Evolutionary conservation across 2,888 invertebrate species (phyloP).

Genomic region (Epsilonema sp.): DNA sequence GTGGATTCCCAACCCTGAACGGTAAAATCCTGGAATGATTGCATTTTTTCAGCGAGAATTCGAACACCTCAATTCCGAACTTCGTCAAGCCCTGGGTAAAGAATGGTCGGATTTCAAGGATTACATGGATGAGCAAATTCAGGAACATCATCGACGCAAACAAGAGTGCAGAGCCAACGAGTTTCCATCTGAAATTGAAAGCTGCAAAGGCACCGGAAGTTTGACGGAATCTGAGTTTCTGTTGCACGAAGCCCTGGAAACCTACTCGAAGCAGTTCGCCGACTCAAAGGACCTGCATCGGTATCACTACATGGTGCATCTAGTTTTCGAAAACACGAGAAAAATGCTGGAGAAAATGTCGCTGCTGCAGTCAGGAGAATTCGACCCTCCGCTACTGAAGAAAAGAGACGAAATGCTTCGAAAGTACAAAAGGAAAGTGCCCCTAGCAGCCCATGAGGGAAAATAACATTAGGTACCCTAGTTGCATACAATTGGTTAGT

Average conservation of each 20-base stretch:
- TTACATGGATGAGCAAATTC: neutral
- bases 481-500: too few species aligned
- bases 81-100: neutral
- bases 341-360: constrained; percentile 2
- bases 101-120: neutral
- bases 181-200: too few species aligned
- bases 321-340: constrained; percentile 6
- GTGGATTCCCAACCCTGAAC: too few species aligned
- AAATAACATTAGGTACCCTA: too few species aligned
- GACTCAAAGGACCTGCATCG: neutral
- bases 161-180: neutral
- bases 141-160: neutral
- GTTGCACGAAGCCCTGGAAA: neutral
- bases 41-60: neutral
- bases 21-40: too few species aligned
- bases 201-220: neutral
- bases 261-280: neutral
- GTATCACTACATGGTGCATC: constrained; percentile 4
- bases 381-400: neutral
- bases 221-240: neutral
- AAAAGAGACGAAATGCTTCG: neutral
- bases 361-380: constrained; percentile 4
- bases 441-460: neutral
- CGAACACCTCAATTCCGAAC: neutral
- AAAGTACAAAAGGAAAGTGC: neutral